These are phyloP conservation scores for Sebastes taczanowskii DNA, from an alignment of 2,797 vertebrate genomes.

Conservation along the genomic window DNA sequence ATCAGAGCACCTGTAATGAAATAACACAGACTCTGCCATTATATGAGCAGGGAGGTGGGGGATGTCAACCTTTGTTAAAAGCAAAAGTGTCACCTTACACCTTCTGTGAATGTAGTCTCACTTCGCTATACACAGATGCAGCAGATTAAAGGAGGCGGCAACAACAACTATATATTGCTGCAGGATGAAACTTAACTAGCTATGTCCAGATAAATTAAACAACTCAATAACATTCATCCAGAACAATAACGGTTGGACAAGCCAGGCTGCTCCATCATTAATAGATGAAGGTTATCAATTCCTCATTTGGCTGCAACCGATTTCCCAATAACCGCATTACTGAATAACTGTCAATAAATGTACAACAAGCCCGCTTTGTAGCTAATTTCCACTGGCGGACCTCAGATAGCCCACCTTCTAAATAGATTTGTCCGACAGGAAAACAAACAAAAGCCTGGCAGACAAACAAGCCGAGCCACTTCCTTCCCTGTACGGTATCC, in stretches of 20 bases:
- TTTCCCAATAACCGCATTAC: constrained; percentile 37
- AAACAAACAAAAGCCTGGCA: constrained; percentile 77
- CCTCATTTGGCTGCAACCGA: constrained; percentile 25
- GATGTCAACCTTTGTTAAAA: constrained; percentile 19
- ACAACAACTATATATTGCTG: neutral
- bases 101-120: neutral
- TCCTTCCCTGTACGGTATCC: constrained; percentile 67
- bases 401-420: constrained; percentile 55
- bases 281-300: constrained; percentile 35
- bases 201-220: neutral
- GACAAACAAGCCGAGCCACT: constrained; percentile 73
- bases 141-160: neutral
- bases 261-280: neutral
- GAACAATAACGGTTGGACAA: neutral
- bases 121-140: neutral
- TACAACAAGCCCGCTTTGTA: constrained; percentile 19
- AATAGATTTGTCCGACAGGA: constrained; percentile 74
- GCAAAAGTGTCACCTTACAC: constrained; percentile 57
- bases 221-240: neutral
- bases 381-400: constrained; percentile 59
- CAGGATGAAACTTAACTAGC: neutral
- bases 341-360: constrained; percentile 53
- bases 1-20: constrained; percentile 54
- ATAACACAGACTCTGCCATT: constrained; percentile 30
- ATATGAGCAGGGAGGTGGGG: neutral